phyloP scores from a whole-genome alignment of 2,113 vertebrate genomes.

The Orcinus orca region DNA sequence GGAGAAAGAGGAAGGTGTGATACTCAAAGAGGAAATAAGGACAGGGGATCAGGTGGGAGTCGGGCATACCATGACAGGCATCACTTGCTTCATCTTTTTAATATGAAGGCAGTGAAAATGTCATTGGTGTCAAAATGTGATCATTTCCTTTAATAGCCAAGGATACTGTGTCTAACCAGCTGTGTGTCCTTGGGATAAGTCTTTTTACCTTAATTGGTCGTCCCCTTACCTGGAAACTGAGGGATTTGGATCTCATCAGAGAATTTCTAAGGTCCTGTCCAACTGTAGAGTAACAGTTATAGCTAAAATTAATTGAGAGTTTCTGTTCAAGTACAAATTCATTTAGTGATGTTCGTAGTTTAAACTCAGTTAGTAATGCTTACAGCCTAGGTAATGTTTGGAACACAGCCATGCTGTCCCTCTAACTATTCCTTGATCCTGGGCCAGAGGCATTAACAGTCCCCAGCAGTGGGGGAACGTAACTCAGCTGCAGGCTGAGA shows the following conservation, averaged over 20 bases:
- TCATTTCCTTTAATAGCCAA: background rate
- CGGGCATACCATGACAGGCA: too few relatives aligned
- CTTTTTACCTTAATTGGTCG: background rate
- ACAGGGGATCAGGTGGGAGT: too few relatives aligned
- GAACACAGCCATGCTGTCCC: background rate
- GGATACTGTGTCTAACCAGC: background rate
- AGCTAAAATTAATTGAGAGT: background rate
- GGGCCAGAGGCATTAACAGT: background rate
- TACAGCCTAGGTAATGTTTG: background rate
- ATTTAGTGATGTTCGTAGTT: background rate
- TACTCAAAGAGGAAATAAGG: background rate
- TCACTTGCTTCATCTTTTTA: background rate
- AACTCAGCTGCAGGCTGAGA: background rate
- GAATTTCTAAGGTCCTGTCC: background rate
- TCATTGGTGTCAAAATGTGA: background rate
- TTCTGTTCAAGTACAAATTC: background rate
- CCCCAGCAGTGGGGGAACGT: fast-evolving
- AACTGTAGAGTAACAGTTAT: background rate
- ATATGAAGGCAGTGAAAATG: background rate
- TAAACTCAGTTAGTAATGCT: background rate
- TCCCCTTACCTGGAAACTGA: background rate
- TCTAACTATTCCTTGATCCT: background rate
- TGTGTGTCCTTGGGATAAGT: background rate
- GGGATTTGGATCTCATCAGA: background rate
- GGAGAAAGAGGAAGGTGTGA: background rate